phyloP scores from a whole-genome alignment of 2,797 vertebrate genomes.

The Octomys mimax region DNA sequence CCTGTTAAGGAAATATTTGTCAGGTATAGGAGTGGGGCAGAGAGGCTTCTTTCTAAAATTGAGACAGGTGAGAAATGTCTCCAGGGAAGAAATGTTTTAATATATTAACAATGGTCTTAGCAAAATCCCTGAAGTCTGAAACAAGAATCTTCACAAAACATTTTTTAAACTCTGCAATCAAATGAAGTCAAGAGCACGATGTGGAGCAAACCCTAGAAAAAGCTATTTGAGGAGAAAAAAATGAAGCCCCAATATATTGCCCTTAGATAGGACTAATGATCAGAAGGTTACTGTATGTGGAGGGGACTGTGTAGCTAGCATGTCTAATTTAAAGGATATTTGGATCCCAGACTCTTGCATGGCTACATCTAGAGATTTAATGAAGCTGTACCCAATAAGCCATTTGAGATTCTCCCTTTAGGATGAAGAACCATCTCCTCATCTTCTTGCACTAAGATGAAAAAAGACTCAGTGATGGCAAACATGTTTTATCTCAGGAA shows the following conservation, averaged over 20 bases:
- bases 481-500: slow-evolving; percentile 70
- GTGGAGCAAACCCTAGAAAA: neutral
- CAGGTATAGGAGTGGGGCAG: neutral
- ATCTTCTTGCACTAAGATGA: neutral
- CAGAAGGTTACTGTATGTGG: neutral
- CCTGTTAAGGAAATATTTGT: neutral
- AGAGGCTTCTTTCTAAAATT: neutral
- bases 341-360: neutral
- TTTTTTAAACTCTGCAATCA: neutral
- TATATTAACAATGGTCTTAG: neutral
- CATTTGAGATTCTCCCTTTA: slow-evolving; percentile 53
- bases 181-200: neutral
- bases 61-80: slow-evolving; percentile 8
- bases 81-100: neutral
- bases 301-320: neutral
- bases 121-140: neutral
- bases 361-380: slow-evolving; percentile 31
- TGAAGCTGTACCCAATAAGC: neutral
- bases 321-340: neutral
- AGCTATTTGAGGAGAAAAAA: neutral
- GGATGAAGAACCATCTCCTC: slow-evolving; percentile 53
- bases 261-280: neutral
- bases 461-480: slow-evolving; percentile 45
- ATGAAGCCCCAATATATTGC: neutral
- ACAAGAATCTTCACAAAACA: neutral